phyloP scores from a whole-genome alignment of 1,140 invertebrate species.

The Saccostrea glomerata region DNA sequence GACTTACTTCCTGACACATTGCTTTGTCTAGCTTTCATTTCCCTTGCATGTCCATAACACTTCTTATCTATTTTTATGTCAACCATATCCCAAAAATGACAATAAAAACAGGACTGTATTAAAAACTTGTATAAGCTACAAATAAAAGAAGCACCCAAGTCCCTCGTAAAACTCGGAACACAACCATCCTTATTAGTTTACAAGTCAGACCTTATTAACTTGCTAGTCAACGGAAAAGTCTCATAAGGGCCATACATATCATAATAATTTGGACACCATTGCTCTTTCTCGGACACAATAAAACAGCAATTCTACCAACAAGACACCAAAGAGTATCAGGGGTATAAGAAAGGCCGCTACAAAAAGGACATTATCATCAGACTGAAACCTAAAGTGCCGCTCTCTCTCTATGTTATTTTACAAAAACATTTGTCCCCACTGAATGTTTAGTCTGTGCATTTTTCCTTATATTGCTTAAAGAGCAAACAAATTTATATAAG shows the following conservation, averaged over 20 bases:
- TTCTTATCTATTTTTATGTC: conserved; percentile 43
- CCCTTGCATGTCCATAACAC: conserved; percentile 41
- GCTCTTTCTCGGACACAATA: conserved; percentile 53
- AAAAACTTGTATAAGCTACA: conserved; percentile 36
- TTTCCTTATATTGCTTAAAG: background rate
- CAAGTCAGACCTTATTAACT: conserved; percentile 39
- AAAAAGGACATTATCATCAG: conserved; percentile 27
- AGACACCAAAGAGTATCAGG: conserved; percentile 40
- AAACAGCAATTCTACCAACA: conserved; percentile 44
- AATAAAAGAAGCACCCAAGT: conserved; percentile 28
- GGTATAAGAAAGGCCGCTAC: conserved; percentile 23
- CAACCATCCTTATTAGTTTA: conserved; percentile 42
- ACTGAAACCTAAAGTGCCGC: background rate
- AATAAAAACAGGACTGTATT: conserved; percentile 33
- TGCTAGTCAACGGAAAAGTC: conserved; percentile 32
- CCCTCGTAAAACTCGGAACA: conserved; percentile 29
- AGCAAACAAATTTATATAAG: background rate
- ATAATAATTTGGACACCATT: conserved; percentile 47
- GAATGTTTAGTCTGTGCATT: background rate
- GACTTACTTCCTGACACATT: background rate
- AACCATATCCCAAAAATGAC: conserved; percentile 35
- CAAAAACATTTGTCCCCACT: background rate
- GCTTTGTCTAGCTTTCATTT: conserved; percentile 43
- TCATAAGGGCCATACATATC: conserved; percentile 26
- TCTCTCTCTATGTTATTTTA: background rate